Evolutionary conservation across 2,797 vertebrate genomes (phyloP), one percentile per base, ranked within the genome.

Genomic region (Acropternis orthonyx): DNA sequence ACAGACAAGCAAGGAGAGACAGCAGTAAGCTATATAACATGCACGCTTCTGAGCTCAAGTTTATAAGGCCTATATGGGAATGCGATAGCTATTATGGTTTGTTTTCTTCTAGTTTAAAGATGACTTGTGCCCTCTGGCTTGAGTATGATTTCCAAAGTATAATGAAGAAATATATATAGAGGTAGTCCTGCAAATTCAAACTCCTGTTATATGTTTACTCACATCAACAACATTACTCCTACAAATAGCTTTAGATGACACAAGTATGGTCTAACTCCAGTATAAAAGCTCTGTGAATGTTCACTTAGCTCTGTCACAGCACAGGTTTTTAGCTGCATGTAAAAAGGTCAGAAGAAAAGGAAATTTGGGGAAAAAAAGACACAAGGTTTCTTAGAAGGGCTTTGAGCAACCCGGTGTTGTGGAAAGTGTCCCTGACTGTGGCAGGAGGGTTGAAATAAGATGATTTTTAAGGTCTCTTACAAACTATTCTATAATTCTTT

Each of bases 391-490:
- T 51, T 37, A 23, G 28, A 34, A 5, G 49, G 17, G 6, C 4
- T 69, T 43, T 17, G 41, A 69, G 10, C 9, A 56, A 7, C 16
- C 27, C 43, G 10, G 8, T 43, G 19, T n/a, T n/a, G 27, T 18
- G 13, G 11, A 30, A 74, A 22, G 4, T 30, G 28, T 24, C 7
- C 16, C 3, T 7, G 44, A 5, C 34, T 19, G 23, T 6, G 16
- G 43, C 10, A 28, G 36, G 13, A 1, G 4, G 1, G 1, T 6
- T 62, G 23, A 9, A 69, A 28, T 13, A 3, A 10, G 19, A 17
- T 43, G 34, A 26, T 26, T 17, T 69, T 56, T 41, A n/a, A 24
- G 4, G 9, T 21, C 11, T 4, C 6, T 20, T 49, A 20, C 7
- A 63, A 69, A 56, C 9, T 6, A 37, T 44, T 43, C 23, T 43